These are phyloP conservation scores for Eclectus roratus DNA, from an alignment of 2,113 vertebrate species.

Conservation along the genomic window DNA sequence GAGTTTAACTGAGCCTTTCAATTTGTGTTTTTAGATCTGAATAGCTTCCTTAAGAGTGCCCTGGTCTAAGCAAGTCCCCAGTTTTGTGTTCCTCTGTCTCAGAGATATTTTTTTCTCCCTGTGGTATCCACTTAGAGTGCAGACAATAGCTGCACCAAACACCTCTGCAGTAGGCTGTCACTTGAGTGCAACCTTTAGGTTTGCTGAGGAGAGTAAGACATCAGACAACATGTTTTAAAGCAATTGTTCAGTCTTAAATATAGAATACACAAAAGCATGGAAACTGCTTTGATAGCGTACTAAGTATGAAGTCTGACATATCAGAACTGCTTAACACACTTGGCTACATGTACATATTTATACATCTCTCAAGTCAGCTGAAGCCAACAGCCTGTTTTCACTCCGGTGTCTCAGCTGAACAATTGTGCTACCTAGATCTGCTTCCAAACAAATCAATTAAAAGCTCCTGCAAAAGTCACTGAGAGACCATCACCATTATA, in stretches of 20 bases:
- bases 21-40: neutral
- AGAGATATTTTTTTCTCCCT: neutral
- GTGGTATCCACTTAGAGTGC: neutral
- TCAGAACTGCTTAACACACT: neutral
- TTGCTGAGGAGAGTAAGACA: neutral
- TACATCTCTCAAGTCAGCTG: conserved; percentile 15
- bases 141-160: neutral
- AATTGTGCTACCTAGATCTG: conserved; percentile 6
- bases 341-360: neutral
- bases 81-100: neutral
- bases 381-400: conserved; percentile 22
- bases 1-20: neutral
- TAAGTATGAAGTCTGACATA: neutral
- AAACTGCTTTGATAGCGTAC: neutral
- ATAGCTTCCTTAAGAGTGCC: neutral
- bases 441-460: conserved; percentile 61
- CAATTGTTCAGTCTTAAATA: neutral
- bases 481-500: conserved; percentile 47
- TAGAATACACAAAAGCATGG: neutral
- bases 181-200: neutral
- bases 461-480: conserved; percentile 40
- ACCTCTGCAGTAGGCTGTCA: neutral
- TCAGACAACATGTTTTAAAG: conserved; percentile 43
- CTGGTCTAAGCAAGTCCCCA: neutral
- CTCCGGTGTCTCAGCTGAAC: conserved; percentile 36